phyloP scores from a whole-genome alignment of 2,797 vertebrate genomes.

The Xenopus petersii region DNA sequence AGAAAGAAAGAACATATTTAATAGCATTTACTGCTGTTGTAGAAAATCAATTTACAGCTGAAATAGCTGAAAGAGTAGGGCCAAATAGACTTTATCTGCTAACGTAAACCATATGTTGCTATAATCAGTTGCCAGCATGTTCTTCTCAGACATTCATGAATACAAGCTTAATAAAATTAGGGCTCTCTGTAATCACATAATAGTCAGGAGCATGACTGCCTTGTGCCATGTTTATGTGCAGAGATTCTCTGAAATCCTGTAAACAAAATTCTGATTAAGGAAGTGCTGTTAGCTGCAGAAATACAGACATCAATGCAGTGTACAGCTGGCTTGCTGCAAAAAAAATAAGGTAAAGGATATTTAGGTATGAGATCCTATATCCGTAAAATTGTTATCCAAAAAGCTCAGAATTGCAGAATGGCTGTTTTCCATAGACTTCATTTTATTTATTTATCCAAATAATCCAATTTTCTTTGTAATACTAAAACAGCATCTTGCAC shows the following conservation, averaged over 20 bases:
- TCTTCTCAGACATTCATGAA: conserved; percentile 16
- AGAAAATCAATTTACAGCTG: not conserved
- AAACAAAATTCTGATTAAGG: not conserved
- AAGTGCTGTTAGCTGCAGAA: not conserved
- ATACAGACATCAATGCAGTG: not conserved
- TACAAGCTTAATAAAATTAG: conserved; percentile 33
- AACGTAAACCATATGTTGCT: not conserved
- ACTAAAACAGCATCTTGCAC: no score
- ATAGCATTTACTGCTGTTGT: not conserved
- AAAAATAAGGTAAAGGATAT: not conserved
- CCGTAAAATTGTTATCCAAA: no score
- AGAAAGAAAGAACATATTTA: no score
- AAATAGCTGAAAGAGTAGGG: not conserved
- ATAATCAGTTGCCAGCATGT: conserved; percentile 31
- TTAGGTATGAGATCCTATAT: no score
- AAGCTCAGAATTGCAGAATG: no score
- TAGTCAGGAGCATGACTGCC: conserved; percentile 5
- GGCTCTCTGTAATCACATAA: conserved; percentile 28
- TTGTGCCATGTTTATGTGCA: not conserved
- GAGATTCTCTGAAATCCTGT: not conserved
- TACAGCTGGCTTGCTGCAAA: not conserved
- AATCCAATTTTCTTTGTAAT: no score
- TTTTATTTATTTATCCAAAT: no score
- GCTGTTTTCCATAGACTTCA: no score
- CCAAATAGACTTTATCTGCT: conserved; percentile 15